Evolutionary conservation across 1,140 invertebrate genomes (phyloP).

Genomic region (Acyrthosiphon pisum): DNA sequence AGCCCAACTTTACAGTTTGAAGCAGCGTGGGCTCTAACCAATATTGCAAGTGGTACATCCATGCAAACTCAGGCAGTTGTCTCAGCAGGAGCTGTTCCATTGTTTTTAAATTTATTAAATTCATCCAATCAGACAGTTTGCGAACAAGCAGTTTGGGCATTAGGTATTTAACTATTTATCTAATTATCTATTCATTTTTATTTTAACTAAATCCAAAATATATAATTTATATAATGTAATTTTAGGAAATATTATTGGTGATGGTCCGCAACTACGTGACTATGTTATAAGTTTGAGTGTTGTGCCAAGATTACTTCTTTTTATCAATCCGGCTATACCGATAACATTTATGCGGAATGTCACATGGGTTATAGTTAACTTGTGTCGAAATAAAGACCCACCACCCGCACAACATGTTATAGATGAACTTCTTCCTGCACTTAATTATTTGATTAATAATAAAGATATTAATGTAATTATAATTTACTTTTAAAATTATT

Average conservation of each 20-base stretch:
- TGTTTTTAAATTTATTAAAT: constrained; percentile 88
- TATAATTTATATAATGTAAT: constrained; percentile 23
- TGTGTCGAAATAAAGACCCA: constrained; percentile 96
- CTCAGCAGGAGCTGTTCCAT: constrained; percentile 90
- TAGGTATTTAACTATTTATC: constrained; percentile 70
- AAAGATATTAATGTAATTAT: constrained; percentile 89
- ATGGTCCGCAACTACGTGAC: constrained; percentile 88
- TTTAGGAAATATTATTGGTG: constrained; percentile 83
- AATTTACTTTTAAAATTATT: constrained; percentile 7
- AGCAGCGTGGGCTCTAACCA: constrained; percentile 98
- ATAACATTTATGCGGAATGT: constrained; percentile 93
- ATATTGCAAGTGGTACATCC: constrained; percentile 97
- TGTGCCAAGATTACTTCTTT: constrained; percentile 85
- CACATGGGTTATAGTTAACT: constrained; percentile 98
- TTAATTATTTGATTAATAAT: constrained; percentile 93
- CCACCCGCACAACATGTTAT: constrained; percentile 87
- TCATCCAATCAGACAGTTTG: constrained; percentile 97
- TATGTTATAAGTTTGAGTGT: constrained; percentile 91
- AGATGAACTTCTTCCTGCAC: constrained; percentile 90
- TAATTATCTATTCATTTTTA: neutral
- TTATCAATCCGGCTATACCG: constrained; percentile 92
- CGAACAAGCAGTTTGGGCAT: constrained; percentile 98
- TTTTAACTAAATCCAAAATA: neutral
- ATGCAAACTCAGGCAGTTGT: constrained; percentile 96
- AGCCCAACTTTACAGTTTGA: constrained; percentile 96